Conservation (phyloP, 2,113 vertebrate genomes). For the Melanotaenia duboulayi region DNA sequence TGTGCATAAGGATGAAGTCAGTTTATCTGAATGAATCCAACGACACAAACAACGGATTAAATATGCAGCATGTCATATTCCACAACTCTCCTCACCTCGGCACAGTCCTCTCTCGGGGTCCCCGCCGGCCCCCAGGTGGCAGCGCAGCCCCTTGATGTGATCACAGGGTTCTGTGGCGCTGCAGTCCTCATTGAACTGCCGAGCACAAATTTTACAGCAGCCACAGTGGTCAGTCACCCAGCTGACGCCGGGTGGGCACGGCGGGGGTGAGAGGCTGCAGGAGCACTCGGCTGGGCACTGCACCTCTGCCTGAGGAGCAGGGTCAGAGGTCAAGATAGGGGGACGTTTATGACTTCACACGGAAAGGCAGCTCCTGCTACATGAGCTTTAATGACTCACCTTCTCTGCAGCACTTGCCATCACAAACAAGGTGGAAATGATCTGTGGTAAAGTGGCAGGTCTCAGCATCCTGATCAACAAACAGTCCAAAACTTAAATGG, state of each 20-base stretch:
- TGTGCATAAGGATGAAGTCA: no score
- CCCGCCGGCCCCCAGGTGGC: slow-evolving; percentile 79
- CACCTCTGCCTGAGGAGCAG: slow-evolving; percentile 47
- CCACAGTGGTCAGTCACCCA: slow-evolving; percentile 78
- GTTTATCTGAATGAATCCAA: no score
- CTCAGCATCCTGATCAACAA: slow-evolving; percentile 50
- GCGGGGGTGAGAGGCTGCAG: slow-evolving; percentile 58
- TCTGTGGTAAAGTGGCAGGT: slow-evolving; percentile 27
- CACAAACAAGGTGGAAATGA: slow-evolving; percentile 47
- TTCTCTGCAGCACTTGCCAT: slow-evolving; percentile 39
- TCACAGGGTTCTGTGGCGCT: slow-evolving; percentile 77
- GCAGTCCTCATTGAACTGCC: slow-evolving; percentile 84
- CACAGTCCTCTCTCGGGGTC: slow-evolving; percentile 78
- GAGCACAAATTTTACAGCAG: slow-evolving; percentile 83
- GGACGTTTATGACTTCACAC: background rate
- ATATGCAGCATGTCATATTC: no score
- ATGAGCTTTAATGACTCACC: slow-evolving; percentile 47
- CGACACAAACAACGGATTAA: no score
- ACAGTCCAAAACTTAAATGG: background rate
- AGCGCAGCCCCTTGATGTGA: slow-evolving; percentile 84
- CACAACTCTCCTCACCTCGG: slow-evolving; percentile 67
- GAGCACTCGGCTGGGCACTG: slow-evolving; percentile 71
- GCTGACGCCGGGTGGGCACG: slow-evolving; percentile 78
- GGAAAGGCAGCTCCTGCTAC: background rate
- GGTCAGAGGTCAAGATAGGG: slow-evolving; percentile 34